phyloP scores from a whole-genome alignment of 2,113 vertebrate genomes.

The Ctenodactylus gundi region DNA sequence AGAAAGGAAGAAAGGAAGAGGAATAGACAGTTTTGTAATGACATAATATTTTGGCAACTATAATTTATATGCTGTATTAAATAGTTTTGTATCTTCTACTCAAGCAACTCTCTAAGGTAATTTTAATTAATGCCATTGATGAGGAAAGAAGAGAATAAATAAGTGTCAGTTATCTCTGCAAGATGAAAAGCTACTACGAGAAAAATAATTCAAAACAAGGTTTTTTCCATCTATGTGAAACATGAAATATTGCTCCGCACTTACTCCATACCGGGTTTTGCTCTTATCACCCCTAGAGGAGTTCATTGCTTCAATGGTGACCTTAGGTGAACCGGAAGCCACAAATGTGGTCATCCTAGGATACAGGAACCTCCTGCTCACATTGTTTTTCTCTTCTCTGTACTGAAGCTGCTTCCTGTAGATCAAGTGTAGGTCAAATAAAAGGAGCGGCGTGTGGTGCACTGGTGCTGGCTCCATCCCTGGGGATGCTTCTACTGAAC shows the following conservation, averaged over 20 bases:
- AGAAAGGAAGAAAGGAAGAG: background rate
- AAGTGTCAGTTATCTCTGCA: background rate
- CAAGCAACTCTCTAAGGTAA: background rate
- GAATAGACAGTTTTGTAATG: background rate
- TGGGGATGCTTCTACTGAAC: accelerated
- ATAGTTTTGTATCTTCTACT: background rate
- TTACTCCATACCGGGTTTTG: background rate
- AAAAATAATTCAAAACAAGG: conserved; percentile 1
- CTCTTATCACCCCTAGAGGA: background rate
- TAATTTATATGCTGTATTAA: background rate
- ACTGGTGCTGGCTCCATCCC: accelerated
- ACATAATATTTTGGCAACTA: background rate
- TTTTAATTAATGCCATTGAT: background rate
- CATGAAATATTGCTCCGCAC: background rate
- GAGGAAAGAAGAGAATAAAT: background rate
- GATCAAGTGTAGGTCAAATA: background rate
- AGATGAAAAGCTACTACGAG: background rate
- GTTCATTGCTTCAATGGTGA: background rate
- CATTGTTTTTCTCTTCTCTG: background rate
- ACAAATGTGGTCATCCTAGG: background rate
- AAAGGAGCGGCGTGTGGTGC: accelerated
- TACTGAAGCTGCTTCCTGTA: background rate
- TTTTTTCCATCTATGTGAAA: background rate
- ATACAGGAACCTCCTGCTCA: background rate
- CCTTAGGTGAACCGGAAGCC: background rate